These are phyloP conservation scores for Margaritifera margaritifera DNA, from an alignment of 2,888 invertebrate species.

Conservation along the genomic window DNA sequence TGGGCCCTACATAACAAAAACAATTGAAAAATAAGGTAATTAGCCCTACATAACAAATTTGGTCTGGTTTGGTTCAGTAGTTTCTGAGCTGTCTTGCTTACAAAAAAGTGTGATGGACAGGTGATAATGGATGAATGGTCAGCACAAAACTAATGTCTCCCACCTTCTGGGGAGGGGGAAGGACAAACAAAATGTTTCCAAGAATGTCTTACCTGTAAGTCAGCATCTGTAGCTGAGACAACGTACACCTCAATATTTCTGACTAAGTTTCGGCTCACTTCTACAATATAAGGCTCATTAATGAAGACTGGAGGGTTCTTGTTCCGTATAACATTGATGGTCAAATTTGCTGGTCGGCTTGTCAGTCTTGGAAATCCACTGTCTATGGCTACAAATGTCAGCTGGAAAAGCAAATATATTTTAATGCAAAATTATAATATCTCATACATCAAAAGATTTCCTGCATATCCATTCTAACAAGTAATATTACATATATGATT, in stretches of 20 bases:
- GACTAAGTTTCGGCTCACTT: constrained; percentile 36
- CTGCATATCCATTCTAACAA: no score
- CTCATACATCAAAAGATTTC: not conserved
- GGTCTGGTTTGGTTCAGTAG: no score
- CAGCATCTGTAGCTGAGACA: constrained; percentile 53
- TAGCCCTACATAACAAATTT: no score
- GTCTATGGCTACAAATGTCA: constrained; percentile 42
- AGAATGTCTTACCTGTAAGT: constrained; percentile 32
- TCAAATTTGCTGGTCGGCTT: constrained; percentile 37
- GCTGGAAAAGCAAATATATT: constrained; percentile 27
- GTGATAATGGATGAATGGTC: no score
- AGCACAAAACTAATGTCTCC: not conserved
- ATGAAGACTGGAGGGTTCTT: constrained; percentile 68
- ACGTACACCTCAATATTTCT: constrained; percentile 25
- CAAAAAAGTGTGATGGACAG: no score
- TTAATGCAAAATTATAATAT: not conserved
- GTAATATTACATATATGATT: no score
- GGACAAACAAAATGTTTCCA: no score
- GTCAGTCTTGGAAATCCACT: constrained; percentile 35
- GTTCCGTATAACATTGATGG: constrained; percentile 59
- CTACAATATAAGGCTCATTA: constrained; percentile 35
- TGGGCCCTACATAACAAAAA: no score
- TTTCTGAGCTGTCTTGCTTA: no score
- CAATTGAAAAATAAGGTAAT: no score
- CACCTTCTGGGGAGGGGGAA: not conserved